Percentiles rank a stretch among this genome's conserved stretches.
Evolutionary conservation across 1,140 invertebrate genomes (phyloP).

Genomic region (Leptopilina boulardi): DNA sequence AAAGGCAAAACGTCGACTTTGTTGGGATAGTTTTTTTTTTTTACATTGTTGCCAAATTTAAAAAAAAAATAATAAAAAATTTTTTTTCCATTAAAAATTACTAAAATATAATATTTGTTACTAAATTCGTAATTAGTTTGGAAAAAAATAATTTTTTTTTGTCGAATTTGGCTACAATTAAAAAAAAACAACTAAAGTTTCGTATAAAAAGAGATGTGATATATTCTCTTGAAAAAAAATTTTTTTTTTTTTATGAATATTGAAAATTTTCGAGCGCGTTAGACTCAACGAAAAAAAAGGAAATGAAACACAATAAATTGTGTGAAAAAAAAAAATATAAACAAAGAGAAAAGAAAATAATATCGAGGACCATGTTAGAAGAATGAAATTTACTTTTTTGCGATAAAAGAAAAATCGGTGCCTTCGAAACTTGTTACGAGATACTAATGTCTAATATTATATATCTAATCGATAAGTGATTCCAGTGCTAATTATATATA

Average conservation of each 20-base stretch:
- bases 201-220: not conserved
- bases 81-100: not conserved
- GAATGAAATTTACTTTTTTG: conserved; percentile 1
- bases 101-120: too few relatives aligned
- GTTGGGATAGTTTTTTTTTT: not conserved
- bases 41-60: not conserved
- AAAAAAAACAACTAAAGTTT: not conserved
- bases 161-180: not conserved
- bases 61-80: not conserved
- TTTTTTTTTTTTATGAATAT: not conserved
- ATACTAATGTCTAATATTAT: conserved; percentile 59
- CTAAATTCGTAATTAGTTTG: too few relatives aligned
- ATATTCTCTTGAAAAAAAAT: not conserved
- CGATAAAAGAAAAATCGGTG: conserved; percentile 46
- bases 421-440: conserved; percentile 63
- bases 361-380: conserved; percentile 7
- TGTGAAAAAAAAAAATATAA: conserved; percentile 46
- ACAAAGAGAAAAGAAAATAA: not conserved
- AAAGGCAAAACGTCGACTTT: not conserved
- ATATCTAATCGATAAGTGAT: conserved; percentile 58
- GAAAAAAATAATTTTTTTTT: not conserved
- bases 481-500: conserved; percentile 39
- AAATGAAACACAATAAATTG: conserved; percentile 48
- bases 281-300: conserved; percentile 24
- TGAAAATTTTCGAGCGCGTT: not conserved